Base-by-base conservation (phyloP, 2,113 vertebrate species). In the Poecilia latipinna region DNA sequence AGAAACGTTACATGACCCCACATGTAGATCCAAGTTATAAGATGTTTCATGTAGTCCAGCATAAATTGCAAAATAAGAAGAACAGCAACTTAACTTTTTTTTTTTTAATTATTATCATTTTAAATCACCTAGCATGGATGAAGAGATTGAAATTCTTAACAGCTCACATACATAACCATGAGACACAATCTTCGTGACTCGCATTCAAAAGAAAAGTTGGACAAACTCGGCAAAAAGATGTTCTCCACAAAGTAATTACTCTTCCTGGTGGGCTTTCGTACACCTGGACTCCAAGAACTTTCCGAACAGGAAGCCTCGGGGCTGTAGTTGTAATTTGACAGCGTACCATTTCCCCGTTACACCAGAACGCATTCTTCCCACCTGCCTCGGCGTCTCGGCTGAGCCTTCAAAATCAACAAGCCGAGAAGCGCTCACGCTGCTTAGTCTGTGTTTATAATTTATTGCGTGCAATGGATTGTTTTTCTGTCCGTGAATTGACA, bases 381-480 rank as follows among this genome's bases (percentile, higher is more conserved):
- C 37, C 75, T 44, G 77, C 64, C 71, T 70, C 54, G 6, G 6
- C 57, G 22, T 66, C 72, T 74, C 66, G 61, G 8, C 66, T 2
- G 48, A 83, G 75, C 72, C n/a, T 82, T 54, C 78, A 72, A 86
- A 89, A 77, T 88, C 82, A 85, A 73, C 80, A 76, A 15, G 17
- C 29, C 65, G 61, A 72, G 57, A 65, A 75, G 74, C 68, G 39
- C 61, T 80, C 69, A 35, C 10, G 17, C 65, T 78, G 71, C 77
- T 71, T 60, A 32, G 72, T 65, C 78, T 57, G 51, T 31, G 39
- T 80, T 86, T 68, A 82, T 82, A 75, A 92, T 88, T 86, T 75
- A 86, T 90, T 4, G 22, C 71, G 61, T 78, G 61, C 80, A 86
- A 82, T 86, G 71, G 80, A 90, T 88, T 90, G 76, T 89, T 87